These are phyloP conservation scores for Cloeon dipterum DNA, from an alignment of 2,888 invertebrate species.

Conservation along the genomic window DNA sequence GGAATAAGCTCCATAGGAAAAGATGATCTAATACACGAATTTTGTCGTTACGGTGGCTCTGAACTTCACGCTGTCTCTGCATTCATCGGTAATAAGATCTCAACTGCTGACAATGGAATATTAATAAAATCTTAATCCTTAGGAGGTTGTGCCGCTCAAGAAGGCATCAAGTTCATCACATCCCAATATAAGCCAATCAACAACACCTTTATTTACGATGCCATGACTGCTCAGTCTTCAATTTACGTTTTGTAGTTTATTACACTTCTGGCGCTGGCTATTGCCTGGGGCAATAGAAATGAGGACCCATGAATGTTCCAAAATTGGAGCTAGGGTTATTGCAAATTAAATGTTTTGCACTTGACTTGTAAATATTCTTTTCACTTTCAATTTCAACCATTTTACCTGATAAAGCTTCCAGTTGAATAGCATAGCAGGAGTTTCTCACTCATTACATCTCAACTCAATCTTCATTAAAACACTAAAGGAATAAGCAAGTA, in stretches of 20 bases:
- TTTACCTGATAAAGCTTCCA: no score
- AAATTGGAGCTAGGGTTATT: no score
- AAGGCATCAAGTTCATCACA: conserved; percentile 85
- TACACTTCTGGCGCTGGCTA: no score
- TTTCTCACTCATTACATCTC: no score
- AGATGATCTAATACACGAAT: conserved; percentile 87
- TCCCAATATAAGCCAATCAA: conserved; percentile 90
- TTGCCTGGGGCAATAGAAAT: no score
- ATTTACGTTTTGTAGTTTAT: conserved; percentile 61
- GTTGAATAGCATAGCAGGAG: no score
- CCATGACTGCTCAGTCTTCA: conserved; percentile 63
- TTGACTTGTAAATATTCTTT: no score
- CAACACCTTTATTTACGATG: conserved; percentile 91
- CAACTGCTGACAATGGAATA: background rate
- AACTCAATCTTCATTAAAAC: no score
- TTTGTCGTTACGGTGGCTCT: conserved; percentile 83
- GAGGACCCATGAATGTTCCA: no score
- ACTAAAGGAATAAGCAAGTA: no score
- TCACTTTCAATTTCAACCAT: no score
- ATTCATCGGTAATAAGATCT: conserved; percentile 39
- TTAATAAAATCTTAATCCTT: conserved; percentile 8
- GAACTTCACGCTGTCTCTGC: conserved; percentile 90
- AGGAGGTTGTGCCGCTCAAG: conserved; percentile 87
- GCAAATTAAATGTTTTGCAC: no score
- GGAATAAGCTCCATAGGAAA: conserved; percentile 53